Conservation (phyloP, 2,888 invertebrate genomes). For the Cheilosia variabilis region DNA sequence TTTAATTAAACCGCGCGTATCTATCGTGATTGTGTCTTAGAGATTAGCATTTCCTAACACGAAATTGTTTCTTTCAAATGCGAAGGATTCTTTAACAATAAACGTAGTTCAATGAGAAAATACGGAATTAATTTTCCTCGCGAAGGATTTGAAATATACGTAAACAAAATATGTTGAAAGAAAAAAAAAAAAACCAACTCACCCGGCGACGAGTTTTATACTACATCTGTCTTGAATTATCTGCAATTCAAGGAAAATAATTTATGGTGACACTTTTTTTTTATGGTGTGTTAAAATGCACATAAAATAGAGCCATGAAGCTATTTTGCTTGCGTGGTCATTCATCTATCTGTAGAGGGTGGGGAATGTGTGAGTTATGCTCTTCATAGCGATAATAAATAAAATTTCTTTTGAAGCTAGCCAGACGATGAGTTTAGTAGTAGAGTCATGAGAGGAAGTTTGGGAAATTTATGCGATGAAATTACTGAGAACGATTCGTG, state of each 20-base stretch:
- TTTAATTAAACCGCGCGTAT: slow-evolving; percentile 56
- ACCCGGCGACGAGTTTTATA: slow-evolving; percentile 3
- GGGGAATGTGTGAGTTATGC: slow-evolving; percentile 39
- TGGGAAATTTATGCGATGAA: slow-evolving; percentile 28
- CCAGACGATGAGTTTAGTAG: slow-evolving; percentile 30
- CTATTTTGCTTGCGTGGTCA: slow-evolving; percentile 38
- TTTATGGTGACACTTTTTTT: slow-evolving; percentile 50
- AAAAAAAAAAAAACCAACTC: neutral
- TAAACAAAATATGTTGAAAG: neutral
- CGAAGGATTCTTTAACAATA: neutral
- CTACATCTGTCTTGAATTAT: slow-evolving; percentile 39
- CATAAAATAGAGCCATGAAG: slow-evolving; percentile 53
- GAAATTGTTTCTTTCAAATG: neutral
- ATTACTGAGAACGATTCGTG: slow-evolving; percentile 43
- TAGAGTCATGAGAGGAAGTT: slow-evolving; percentile 8
- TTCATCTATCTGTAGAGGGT: neutral
- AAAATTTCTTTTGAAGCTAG: slow-evolving; percentile 25
- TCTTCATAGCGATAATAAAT: slow-evolving; percentile 48
- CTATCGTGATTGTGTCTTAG: slow-evolving; percentile 12
- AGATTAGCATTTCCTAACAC: slow-evolving; percentile 24
- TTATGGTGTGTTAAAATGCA: slow-evolving; percentile 58
- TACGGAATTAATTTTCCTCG: slow-evolving; percentile 5
- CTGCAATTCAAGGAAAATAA: slow-evolving; percentile 39
- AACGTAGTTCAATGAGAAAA: slow-evolving; percentile 15
- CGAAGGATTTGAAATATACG: slow-evolving; percentile 5